Conservation (phyloP, 37 sponge, comb jelly and placozoan species). For the Haliclona indistincta region DNA sequence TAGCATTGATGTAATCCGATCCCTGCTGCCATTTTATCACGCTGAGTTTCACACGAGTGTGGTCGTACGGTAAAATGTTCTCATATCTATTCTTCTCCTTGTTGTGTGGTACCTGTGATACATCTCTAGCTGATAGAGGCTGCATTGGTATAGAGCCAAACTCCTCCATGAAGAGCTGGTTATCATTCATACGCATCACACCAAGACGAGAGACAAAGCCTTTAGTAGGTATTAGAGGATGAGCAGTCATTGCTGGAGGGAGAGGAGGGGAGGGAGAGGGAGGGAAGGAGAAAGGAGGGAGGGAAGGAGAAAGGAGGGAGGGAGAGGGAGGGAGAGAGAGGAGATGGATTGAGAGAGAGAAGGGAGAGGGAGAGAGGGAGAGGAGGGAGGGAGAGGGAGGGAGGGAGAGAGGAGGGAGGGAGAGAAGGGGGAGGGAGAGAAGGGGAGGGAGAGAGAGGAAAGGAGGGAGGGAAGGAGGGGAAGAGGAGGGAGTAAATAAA, state of each 20-base stretch:
- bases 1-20: conserved; percentile 90
- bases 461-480: too few relatives aligned
- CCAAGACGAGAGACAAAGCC: conserved; percentile 51
- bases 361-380: too few relatives aligned
- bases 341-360: too few relatives aligned
- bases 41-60: conserved; percentile 65
- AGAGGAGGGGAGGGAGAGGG: too few relatives aligned
- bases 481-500: too few relatives aligned
- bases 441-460: too few relatives aligned
- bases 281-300: too few relatives aligned
- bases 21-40: conserved; percentile 37
- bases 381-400: too few relatives aligned
- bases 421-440: too few relatives aligned
- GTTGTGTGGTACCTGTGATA: conserved; percentile 24
- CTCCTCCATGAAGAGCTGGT: conserved; percentile 82
- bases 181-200: conserved; percentile 69
- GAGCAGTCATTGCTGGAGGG: conserved; percentile 51
- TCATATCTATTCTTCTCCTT: conserved; percentile 75
- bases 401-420: too few relatives aligned
- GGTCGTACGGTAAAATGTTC: conserved; percentile 83
- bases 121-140: conserved; percentile 13
- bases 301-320: too few relatives aligned
- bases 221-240: conserved; percentile 56
- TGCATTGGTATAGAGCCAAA: conserved; percentile 66
- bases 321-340: too few relatives aligned